Conservation (phyloP, 1,140 invertebrate genomes). For the Drosophila jambulina region DNA sequence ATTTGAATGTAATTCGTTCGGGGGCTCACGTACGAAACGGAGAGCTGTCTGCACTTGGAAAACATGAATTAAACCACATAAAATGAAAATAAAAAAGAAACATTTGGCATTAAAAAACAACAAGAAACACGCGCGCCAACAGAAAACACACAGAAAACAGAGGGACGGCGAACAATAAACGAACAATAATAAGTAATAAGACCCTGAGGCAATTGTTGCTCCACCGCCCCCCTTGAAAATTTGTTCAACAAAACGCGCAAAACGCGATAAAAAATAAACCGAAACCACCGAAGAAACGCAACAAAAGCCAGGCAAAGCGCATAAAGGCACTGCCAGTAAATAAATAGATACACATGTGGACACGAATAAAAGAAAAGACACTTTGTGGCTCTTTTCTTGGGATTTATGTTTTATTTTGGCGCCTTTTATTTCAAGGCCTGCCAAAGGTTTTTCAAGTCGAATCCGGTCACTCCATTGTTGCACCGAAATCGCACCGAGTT, state of each 20-base stretch:
- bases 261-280: conserved; percentile 36
- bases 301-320: conserved; percentile 40
- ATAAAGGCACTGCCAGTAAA: conserved; percentile 38
- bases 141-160: conserved; percentile 47
- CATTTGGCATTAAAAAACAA: conserved; percentile 25
- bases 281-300: conserved; percentile 16
- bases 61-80: conserved; percentile 51
- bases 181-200: conserved; percentile 77
- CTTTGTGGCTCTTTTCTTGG: conserved; percentile 13
- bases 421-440: conserved; percentile 28
- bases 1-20: conserved; percentile 75
- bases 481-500: conserved; percentile 15
- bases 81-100: conserved; percentile 33
- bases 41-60: conserved; percentile 50
- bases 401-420: conserved; percentile 18
- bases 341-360: conserved; percentile 34
- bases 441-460: background rate
- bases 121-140: conserved; percentile 41
- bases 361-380: conserved; percentile 52
- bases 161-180: conserved; percentile 67
- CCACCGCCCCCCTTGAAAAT: conserved; percentile 27
- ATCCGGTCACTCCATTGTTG: conserved; percentile 23
- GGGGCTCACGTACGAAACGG: conserved; percentile 39
- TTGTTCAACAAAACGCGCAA: conserved; percentile 50
- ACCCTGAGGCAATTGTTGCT: conserved; percentile 62